Evolutionary conservation across 1,140 invertebrate genomes (phyloP).

Genomic region (Bombus ignitus): DNA sequence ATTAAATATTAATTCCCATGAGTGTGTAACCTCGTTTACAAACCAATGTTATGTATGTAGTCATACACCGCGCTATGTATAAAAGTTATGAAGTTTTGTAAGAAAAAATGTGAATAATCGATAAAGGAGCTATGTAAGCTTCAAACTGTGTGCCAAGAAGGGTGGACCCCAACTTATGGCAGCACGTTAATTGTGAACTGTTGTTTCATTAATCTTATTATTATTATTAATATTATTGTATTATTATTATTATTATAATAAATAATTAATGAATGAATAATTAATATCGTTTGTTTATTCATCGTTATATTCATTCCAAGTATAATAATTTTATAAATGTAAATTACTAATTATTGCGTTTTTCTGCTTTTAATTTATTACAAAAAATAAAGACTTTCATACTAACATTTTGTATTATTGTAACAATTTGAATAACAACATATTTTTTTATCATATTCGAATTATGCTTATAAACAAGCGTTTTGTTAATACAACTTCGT

Average conservation of each 20-base stretch:
- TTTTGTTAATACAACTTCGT: background rate
- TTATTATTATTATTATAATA: constrained; percentile 57
- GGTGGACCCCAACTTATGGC: constrained; percentile 39
- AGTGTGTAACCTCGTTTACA: constrained; percentile 37
- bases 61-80: constrained; percentile 47
- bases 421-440: background rate
- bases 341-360: background rate
- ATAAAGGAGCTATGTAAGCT: constrained; percentile 12
- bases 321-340: background rate
- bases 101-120: constrained; percentile 45
- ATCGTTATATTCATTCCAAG: background rate
- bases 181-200: constrained; percentile 36
- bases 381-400: background rate
- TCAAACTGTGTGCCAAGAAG: constrained; percentile 16
- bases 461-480: background rate
- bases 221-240: constrained; percentile 54
- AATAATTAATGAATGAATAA: constrained; percentile 39
- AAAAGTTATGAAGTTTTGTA: constrained; percentile 48
- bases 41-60: constrained; percentile 47
- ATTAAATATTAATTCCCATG: constrained; percentile 25
- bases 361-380: background rate
- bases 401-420: background rate
- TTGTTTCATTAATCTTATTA: constrained; percentile 58
- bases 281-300: constrained; percentile 1
- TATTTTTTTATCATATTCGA: background rate